phyloP scores from a whole-genome alignment of 2,113 vertebrate species.

The Oreochromis niloticus region DNA sequence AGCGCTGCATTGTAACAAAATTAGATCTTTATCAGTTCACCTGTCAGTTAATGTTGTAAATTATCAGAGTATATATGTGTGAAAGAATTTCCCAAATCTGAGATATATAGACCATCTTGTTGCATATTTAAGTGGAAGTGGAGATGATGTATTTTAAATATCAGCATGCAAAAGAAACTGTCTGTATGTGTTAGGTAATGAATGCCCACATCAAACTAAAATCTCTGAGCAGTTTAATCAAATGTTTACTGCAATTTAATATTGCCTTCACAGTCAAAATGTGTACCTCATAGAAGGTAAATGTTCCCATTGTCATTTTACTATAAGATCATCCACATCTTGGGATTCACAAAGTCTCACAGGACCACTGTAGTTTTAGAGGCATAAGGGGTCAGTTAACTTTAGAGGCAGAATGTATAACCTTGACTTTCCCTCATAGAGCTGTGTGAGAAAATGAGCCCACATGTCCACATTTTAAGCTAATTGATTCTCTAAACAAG shows the following conservation, averaged over 20 bases:
- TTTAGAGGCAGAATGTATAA: slow-evolving; percentile 16
- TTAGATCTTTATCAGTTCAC: neutral
- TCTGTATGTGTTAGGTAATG: neutral
- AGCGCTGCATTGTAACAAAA: neutral
- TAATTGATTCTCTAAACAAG: slow-evolving; percentile 64
- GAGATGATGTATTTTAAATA: neutral
- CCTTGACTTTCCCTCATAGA: slow-evolving; percentile 18
- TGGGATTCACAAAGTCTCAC: neutral
- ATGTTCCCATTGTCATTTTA: neutral
- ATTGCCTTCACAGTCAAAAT: neutral
- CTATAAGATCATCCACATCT: neutral
- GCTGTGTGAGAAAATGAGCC: slow-evolving; percentile 32
- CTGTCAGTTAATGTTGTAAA: neutral
- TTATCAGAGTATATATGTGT: neutral
- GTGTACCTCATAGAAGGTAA: neutral
- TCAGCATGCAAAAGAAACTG: neutral
- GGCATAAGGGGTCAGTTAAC: slow-evolving; percentile 23
- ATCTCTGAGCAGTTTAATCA: neutral
- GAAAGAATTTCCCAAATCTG: neutral
- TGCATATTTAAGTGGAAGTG: neutral
- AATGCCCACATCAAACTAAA: neutral
- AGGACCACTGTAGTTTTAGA: neutral
- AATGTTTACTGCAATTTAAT: neutral
- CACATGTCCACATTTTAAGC: slow-evolving; percentile 52
- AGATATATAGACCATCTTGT: neutral